Base-by-base conservation (phyloP, 2,113 vertebrate species). In the Arizona elegans region DNA sequence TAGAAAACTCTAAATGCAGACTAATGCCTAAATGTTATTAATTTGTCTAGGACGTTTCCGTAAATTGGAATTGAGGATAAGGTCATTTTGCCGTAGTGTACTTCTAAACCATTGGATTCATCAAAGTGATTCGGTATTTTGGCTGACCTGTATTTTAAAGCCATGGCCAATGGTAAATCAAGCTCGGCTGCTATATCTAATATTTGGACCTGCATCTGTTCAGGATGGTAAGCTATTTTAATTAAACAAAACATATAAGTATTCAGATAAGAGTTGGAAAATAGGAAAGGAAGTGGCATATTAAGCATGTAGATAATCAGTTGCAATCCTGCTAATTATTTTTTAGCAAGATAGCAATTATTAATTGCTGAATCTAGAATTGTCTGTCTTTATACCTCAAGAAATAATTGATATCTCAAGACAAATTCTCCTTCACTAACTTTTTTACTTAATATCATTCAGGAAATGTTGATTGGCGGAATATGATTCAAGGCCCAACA, bases 141-240 rank as follows among this genome's bases (percentile, higher is more conserved):
- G 99, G 99, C 93, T 99, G 47, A 98, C 96, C 0, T 96, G 98
- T 0, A 98, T 99, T 91, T 96, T 99, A 86, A 99, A 98, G 91
- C 98, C 98, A 0, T 99, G 98, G 99, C 98, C 98, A 70, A 98
- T 99, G 95, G 98, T 99, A 26, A 98, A 97, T 94, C 99, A 99
- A 95, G 99, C 99, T 55, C 98, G 98, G 86, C 96, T 99, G 86
- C 97, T 99, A 19, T 98, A 98, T 92, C 97, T 99, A 94, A 97
- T 99, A 92, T 99, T 98, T 13, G 99, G 99, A 90, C 98, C 99
- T 11, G 91, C 98, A 94, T 97, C 97, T 81, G 59, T 96, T 89
- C 96, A 97, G 8, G 98, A 98, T 88, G 98, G 99, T 97, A 55
- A 98, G 96, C 29, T 91, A 26, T 3, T 38, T 11, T 92, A 75